Evolutionary conservation across 2,888 invertebrate genomes (phyloP).

Genomic region (Xylota segnis): DNA sequence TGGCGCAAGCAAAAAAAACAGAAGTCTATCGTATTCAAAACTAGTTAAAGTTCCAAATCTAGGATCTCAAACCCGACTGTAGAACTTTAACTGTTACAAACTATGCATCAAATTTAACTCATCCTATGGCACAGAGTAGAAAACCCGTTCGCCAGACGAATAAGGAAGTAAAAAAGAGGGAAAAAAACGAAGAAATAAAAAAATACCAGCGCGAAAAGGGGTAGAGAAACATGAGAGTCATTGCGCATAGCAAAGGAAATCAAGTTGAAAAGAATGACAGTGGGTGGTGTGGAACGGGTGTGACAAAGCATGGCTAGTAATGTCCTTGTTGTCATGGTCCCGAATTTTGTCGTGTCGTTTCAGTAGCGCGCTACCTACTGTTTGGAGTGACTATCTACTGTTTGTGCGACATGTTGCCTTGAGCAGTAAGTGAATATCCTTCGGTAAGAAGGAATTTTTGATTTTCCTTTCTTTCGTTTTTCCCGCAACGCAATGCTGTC

Average conservation of each 20-base stretch:
- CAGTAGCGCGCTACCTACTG: slow-evolving; percentile 3
- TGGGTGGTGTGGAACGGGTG: not conserved
- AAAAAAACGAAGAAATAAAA: slow-evolving; percentile 11
- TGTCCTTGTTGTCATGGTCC: slow-evolving; percentile 12
- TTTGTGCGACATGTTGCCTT: slow-evolving; percentile 4
- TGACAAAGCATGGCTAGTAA: not conserved
- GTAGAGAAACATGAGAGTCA: not conserved
- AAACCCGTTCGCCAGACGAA: not conserved
- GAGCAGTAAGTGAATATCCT: not conserved
- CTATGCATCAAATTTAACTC: too few relatives aligned
- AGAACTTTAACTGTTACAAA: too few relatives aligned
- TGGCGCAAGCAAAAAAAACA: too few relatives aligned
- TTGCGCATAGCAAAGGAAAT: not conserved
- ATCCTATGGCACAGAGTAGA: too few relatives aligned
- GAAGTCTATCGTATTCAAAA: too few relatives aligned
- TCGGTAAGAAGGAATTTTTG: slow-evolving; percentile 10
- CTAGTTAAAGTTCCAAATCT: too few relatives aligned
- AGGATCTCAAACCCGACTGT: too few relatives aligned
- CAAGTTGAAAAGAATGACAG: not conserved
- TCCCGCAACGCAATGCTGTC: not conserved
- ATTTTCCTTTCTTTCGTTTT: not conserved
- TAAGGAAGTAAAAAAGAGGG: not conserved
- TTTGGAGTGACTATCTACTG: not conserved
- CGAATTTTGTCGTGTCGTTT: not conserved
- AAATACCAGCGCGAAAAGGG: not conserved